phyloP scores from a whole-genome alignment of 1,140 invertebrate genomes.

The Halesus radiatus region DNA sequence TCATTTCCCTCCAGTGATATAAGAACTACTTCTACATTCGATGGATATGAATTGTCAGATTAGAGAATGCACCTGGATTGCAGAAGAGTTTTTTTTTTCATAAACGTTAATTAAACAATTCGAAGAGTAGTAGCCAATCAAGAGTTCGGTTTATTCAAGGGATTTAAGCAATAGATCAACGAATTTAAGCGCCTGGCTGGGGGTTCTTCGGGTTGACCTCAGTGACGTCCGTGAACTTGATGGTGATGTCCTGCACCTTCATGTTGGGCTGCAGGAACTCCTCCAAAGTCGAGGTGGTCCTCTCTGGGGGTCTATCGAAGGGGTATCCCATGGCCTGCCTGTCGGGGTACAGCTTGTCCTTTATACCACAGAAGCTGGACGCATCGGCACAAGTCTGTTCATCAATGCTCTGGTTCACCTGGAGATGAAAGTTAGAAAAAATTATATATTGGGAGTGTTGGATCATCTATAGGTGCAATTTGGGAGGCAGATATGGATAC shows the following conservation, averaged over 20 bases:
- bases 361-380: conserved; percentile 76
- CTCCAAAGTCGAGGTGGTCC: conserved; percentile 68
- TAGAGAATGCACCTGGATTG: too few species aligned
- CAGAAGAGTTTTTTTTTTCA: too few species aligned
- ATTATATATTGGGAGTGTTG: too few species aligned
- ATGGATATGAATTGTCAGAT: too few species aligned
- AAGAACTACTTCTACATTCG: too few species aligned
- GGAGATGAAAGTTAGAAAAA: neutral
- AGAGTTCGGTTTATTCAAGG: too few species aligned
- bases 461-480: too few species aligned
- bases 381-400: conserved; percentile 72
- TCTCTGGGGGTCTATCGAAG: conserved; percentile 73
- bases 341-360: conserved; percentile 77
- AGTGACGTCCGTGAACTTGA: conserved; percentile 68
- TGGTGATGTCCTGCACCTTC: conserved; percentile 70
- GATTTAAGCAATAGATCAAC: too few species aligned
- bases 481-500: too few species aligned
- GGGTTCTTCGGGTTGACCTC: conserved; percentile 65
- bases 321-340: conserved; percentile 77
- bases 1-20: too few species aligned
- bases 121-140: too few species aligned
- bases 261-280: conserved; percentile 76
- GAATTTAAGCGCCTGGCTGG: neutral
- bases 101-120: too few species aligned
- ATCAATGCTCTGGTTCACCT: conserved; percentile 72